Evolutionary conservation across 2,888 invertebrate species (phyloP), one percentile per base, ranked within the genome.

Genomic region (Atherix ibis): DNA sequence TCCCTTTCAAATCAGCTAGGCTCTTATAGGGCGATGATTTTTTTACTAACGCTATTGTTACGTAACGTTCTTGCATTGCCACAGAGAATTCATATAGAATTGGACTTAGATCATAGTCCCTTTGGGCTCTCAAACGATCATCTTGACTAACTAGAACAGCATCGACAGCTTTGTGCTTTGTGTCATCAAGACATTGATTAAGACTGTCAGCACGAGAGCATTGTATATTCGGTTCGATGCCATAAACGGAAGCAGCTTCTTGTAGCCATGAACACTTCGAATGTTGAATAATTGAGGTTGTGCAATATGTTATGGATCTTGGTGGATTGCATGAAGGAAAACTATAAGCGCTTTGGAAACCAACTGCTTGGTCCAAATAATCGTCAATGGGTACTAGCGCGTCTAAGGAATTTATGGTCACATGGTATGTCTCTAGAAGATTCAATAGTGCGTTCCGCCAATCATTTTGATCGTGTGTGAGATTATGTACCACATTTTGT

Each of bases 211-310:
- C 70, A 43, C 70, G 63, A 5, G 75, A 60, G 51, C 92, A 94
- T 42, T 81, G 78, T 13, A 94, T 59, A 10, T 76, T 74, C 0
- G 92, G 91, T 40, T 77, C 68, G 1, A 85, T 64, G 2, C 84
- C 81, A 46, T 79, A 74, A 3, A 80, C 78, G 0, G 71, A 66
- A 0, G 77, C 73, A 0, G 79, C 79, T 44, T 80, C 77, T 38
- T 74, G 69, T 48, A 88, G 53, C 73, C 81, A 80, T 2, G 74
- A 68, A 52, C 91, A 91, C 50, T 89, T 89, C 32, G 71, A 67
- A 40, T 71, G 70, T 47, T 80, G 82, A 0, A 76, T 57, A 10
- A 73, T 65, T 0, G 78, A 73, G 0, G 73, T 71, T 0, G 80
- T 74, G 49, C 85, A 85, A 30, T 76, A 52, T 0, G 65, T 65